Evolutionary conservation across 2,113 vertebrate species (phyloP).

Genomic region (Syrmaticus mikado): DNA sequence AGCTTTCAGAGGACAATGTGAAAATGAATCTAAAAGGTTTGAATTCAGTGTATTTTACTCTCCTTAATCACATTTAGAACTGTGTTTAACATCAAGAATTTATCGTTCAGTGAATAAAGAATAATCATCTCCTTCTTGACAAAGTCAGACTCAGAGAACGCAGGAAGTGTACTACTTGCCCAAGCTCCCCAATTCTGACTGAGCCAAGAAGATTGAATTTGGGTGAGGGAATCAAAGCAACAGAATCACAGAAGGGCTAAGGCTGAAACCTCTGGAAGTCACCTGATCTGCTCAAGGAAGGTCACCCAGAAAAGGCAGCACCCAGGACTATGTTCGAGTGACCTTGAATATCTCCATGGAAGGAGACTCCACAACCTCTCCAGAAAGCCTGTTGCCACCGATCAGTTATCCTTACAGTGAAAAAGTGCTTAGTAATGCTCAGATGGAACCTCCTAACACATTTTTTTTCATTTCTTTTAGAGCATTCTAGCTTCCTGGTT

Average conservation of each 20-base stretch:
- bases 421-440: background rate
- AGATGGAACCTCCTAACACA: background rate
- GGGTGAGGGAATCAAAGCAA: background rate
- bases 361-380: background rate
- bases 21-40: background rate
- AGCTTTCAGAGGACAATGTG: background rate
- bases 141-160: background rate
- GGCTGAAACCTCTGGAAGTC: background rate
- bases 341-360: background rate
- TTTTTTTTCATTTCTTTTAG: background rate
- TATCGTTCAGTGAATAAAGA: background rate
- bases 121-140: background rate
- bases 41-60: background rate
- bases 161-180: background rate
- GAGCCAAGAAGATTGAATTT: background rate
- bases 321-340: background rate
- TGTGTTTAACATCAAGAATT: background rate
- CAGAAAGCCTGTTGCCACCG: background rate
- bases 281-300: background rate
- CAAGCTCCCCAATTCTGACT: background rate
- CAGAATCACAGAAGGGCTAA: background rate
- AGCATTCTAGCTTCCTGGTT: background rate
- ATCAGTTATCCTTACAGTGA: fast-evolving
- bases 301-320: background rate
- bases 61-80: background rate